Evolutionary conservation across 2,888 invertebrate species (phyloP).

Genomic region (Nemotelus nigrinus): DNA sequence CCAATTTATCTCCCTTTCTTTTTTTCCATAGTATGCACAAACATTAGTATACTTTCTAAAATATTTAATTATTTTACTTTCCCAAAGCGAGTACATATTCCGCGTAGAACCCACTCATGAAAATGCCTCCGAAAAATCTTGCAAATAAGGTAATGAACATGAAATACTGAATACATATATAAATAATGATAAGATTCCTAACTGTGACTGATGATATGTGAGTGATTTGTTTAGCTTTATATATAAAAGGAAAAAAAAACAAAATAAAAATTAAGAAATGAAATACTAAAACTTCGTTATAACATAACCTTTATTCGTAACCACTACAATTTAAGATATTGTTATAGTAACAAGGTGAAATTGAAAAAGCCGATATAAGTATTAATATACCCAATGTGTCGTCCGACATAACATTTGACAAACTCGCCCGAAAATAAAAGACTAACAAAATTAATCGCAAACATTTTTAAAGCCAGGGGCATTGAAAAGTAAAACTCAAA

Average conservation of each 20-base stretch:
- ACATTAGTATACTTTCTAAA: no score
- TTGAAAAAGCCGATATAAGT: no score
- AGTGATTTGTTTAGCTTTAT: conserved; percentile 51
- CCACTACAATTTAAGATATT: conserved; percentile 33
- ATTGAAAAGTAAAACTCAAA: background rate
- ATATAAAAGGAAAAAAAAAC: conserved; percentile 41
- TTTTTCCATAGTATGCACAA: no score
- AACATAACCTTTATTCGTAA: conserved; percentile 19
- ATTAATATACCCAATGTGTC: no score
- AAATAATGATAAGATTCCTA: conserved; percentile 46
- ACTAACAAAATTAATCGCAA: conserved; percentile 3
- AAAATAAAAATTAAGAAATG: conserved; percentile 15
- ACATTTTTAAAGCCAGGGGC: conserved; percentile 12
- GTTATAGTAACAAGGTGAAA: conserved; percentile 20
- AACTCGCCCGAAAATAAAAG: conserved; percentile 2
- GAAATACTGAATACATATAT: background rate
- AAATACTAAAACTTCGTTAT: conserved; percentile 25
- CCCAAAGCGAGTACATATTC: no score
- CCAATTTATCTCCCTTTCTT: no score
- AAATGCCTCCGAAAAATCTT: no score
- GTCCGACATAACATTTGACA: no score
- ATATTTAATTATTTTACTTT: no score
- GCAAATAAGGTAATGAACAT: background rate
- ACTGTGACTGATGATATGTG: conserved; percentile 50
- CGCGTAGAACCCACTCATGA: no score